These are phyloP conservation scores for Ctenochaetus hawaiiensis DNA, from an alignment of 2,797 vertebrate species.

Conservation along the genomic window DNA sequence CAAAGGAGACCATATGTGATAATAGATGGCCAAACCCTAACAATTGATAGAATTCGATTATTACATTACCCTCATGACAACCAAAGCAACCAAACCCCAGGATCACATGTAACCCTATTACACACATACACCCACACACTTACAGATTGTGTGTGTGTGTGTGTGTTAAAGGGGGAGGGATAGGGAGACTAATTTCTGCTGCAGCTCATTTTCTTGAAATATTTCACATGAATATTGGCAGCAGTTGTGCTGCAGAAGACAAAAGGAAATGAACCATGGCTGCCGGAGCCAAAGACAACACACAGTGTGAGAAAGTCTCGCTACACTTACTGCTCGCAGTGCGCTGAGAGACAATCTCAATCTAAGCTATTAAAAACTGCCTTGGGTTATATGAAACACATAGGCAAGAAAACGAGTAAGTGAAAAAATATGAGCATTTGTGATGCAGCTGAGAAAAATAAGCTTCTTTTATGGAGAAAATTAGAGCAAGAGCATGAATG, in stretches of 20 bases:
- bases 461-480: background rate
- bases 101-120: slow-evolving; percentile 20
- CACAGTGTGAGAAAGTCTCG: slow-evolving; percentile 87
- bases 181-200: slow-evolving; percentile 66
- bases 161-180: background rate
- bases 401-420: slow-evolving; percentile 38
- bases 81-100: slow-evolving; percentile 25
- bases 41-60: slow-evolving; percentile 47
- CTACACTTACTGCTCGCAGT: slow-evolving; percentile 77
- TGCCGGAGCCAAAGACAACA: slow-evolving; percentile 86
- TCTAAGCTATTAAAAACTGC: slow-evolving; percentile 71
- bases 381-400: slow-evolving; percentile 50
- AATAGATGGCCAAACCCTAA: slow-evolving; percentile 39
- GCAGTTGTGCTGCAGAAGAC: slow-evolving; percentile 83
- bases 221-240: slow-evolving; percentile 86
- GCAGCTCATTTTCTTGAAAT: slow-evolving; percentile 80
- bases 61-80: slow-evolving; percentile 48
- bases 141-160: background rate
- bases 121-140: slow-evolving; percentile 20
- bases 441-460: slow-evolving; percentile 8
- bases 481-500: slow-evolving; percentile 10
- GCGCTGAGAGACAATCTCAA: slow-evolving; percentile 72
- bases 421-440: slow-evolving; percentile 23
- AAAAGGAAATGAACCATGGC: slow-evolving; percentile 86
- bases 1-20: slow-evolving; percentile 44